Evolutionary conservation across 2,113 vertebrate species (phyloP), one percentile per base, ranked within the genome.

Genomic region (Parus major): DNA sequence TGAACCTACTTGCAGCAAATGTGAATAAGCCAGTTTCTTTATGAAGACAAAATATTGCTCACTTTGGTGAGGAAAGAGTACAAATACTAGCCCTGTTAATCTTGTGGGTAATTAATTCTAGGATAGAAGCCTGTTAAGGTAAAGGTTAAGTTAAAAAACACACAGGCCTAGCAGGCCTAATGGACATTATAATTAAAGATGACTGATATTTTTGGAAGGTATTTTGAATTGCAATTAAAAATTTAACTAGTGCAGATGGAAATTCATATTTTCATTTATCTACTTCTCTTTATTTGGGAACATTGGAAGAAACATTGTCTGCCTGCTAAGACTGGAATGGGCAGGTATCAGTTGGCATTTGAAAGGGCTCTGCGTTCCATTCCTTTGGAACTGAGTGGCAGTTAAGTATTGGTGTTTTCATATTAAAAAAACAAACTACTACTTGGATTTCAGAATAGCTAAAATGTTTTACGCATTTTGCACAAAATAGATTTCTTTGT

Each of bases 321-420:
- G 39, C 39, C 39, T 39, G 39, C 39, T 39, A 39, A 39, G 39
- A 39, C 39, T 39, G 25, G 33, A 41, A 29, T 28, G 64, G 28
- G 23, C 5, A 6, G 5, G 25, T 46, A 31, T 36, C 10, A 7
- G 0, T 2, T 59, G 52, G 39, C 15, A 13, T 41, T 86, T 5
- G 6, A 39, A 55, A 47, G 49, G 28, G 24, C 35, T 71, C 36
- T 86, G 66, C 39, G 28, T 70, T 63, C 33, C n/a, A 3, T 66
- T 56, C 36, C 72, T 64, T 42, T 87, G 82, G 39, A 94, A 57
- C 15, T 17, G 21, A 73, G 44, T 41, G 46, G 35, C 29, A 42
- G 19, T 77, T 60, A 10, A 7, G 17, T 53, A 13, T n/a, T 49
- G 21, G 17, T 41, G 39, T 52, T 60, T 64, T 49, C 10, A 31